Evolutionary conservation across 2,888 invertebrate species (phyloP).

Genomic region (Nemurella pictetii): DNA sequence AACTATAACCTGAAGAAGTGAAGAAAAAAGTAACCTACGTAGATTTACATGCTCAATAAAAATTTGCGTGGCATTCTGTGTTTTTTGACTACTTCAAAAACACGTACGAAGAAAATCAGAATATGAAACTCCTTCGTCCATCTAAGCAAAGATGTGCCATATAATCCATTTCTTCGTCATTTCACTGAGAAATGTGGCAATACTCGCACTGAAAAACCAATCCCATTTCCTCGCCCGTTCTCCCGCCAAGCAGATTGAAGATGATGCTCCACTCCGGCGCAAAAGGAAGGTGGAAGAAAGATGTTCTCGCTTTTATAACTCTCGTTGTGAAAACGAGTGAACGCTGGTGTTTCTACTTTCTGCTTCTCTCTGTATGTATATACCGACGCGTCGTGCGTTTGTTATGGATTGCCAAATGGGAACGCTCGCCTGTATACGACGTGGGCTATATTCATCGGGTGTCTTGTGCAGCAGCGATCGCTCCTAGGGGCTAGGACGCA

Average conservation of each 20-base stretch:
- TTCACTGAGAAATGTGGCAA: neutral
- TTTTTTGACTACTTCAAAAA: too few species aligned
- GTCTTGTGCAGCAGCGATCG: too few species aligned
- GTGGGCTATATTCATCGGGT: neutral
- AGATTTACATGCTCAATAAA: too few species aligned
- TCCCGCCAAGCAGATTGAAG: neutral
- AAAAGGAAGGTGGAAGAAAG: neutral
- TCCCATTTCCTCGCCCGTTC: neutral
- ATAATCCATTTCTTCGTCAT: neutral
- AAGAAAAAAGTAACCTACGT: too few species aligned
- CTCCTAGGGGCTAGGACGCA: too few species aligned
- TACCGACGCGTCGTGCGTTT: neutral
- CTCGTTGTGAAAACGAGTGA: neutral
- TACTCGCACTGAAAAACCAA: neutral
- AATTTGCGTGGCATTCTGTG: too few species aligned
- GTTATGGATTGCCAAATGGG: neutral
- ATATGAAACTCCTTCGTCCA: too few species aligned
- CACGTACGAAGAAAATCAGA: too few species aligned
- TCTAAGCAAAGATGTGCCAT: neutral
- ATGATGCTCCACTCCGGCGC: neutral
- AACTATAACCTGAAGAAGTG: too few species aligned
- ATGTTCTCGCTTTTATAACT: neutral
- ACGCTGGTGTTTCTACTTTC: neutral
- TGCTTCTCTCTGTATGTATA: too few species aligned
- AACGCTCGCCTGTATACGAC: neutral